Conservation (phyloP, 1,140 invertebrate genomes). For the Lepidurus couesii region DNA sequence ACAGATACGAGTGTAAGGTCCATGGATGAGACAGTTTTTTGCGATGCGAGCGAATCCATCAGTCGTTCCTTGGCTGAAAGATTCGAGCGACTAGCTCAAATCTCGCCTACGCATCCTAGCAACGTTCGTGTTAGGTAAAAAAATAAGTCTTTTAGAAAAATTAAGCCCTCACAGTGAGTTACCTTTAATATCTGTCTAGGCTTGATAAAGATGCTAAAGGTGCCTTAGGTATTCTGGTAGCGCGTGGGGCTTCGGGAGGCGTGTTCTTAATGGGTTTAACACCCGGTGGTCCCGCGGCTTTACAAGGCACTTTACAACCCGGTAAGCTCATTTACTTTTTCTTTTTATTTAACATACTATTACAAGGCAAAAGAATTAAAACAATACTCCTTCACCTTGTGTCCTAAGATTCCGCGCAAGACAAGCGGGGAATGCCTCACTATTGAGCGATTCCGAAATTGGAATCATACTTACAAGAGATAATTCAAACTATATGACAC, state of each 20-base stretch:
- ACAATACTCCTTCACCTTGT: background rate
- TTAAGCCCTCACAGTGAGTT: background rate
- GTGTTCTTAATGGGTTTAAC: constrained; percentile 33
- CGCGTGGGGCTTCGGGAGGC: constrained; percentile 29
- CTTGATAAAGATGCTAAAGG: constrained; percentile 30
- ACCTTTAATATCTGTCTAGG: constrained; percentile 10
- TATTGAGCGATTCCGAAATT: background rate
- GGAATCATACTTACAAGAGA: too few species aligned
- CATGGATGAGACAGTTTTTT: constrained; percentile 26
- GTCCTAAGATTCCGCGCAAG: background rate
- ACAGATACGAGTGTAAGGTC: constrained; percentile 32
- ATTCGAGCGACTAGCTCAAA: constrained; percentile 27
- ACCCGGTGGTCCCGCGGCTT: constrained; percentile 29
- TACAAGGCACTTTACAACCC: constrained; percentile 27
- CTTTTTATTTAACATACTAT: background rate
- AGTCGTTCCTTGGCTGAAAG: constrained; percentile 27
- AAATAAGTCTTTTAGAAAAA: background rate
- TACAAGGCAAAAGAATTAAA: background rate
- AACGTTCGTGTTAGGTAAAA: background rate
- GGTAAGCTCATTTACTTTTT: constrained; percentile 11
- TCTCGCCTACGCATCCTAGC: constrained; percentile 25
- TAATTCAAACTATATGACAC: too few species aligned
- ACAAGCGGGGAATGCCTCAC: background rate
- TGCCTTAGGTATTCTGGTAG: constrained; percentile 31
- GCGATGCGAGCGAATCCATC: constrained; percentile 29